Percentiles rank a stretch among this genome's conserved stretches.
Evolutionary conservation across 2,113 vertebrate genomes (phyloP).

Genomic region (Lycaon pictus): DNA sequence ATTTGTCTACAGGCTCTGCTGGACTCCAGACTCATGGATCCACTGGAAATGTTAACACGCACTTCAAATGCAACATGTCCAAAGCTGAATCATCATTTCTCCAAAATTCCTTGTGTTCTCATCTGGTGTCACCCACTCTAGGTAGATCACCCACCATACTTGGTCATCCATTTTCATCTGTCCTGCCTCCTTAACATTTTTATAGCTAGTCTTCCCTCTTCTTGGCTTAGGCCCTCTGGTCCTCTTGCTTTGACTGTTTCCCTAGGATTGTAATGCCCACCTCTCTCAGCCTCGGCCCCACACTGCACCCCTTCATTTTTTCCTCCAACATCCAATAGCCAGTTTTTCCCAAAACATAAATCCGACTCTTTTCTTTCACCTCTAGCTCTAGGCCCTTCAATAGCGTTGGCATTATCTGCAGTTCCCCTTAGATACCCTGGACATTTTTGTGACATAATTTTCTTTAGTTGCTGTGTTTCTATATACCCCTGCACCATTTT

Average conservation of each 20-base stretch:
- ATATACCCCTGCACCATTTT: background rate
- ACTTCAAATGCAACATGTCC: background rate
- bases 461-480: background rate
- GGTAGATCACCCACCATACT: background rate
- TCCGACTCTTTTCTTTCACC: background rate
- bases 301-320: background rate
- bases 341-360: background rate
- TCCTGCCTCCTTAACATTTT: background rate
- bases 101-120: background rate
- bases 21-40: background rate
- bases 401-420: background rate
- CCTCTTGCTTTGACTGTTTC: background rate
- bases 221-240: background rate
- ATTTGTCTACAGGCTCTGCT: background rate
- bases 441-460: background rate
- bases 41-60: background rate
- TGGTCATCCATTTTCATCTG: background rate
- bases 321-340: background rate
- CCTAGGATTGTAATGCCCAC: background rate
- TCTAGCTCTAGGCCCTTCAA: background rate
- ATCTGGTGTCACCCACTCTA: background rate
- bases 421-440: background rate
- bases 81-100: background rate
- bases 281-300: background rate
- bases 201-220: background rate